phyloP scores from a whole-genome alignment of 1,140 invertebrate species.

The Choristoneura fumiferana region DNA sequence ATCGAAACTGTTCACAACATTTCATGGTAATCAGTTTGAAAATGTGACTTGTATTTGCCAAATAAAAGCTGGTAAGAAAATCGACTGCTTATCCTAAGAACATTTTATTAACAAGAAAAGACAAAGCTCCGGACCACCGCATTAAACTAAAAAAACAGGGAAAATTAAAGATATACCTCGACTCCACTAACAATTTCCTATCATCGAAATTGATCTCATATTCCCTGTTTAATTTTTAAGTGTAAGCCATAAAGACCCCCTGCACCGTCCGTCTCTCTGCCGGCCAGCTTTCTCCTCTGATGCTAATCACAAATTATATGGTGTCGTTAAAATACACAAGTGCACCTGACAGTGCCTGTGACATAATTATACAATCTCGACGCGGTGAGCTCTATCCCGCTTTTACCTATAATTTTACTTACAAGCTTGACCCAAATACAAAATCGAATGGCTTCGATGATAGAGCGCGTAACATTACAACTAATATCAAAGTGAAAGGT shows the following conservation, averaged over 20 bases:
- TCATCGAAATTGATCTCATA: constrained; percentile 2
- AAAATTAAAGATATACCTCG: not conserved
- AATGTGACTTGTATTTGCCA: too few relatives aligned
- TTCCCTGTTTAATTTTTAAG: constrained; percentile 1
- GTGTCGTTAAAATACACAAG: constrained; percentile 14
- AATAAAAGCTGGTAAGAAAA: too few relatives aligned
- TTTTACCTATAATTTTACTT: constrained; percentile 1
- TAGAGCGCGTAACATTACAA: not conserved
- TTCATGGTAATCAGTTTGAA: too few relatives aligned
- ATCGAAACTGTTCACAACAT: too few relatives aligned
- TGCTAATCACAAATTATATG: constrained; percentile 17
- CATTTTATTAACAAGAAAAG: too few relatives aligned
- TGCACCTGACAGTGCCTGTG: not conserved
- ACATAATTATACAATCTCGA: constrained; percentile 1
- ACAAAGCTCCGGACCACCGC: too few relatives aligned
- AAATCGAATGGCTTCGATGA: not conserved
- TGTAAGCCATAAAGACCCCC: not conserved
- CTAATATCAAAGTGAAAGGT: constrained; percentile 1
- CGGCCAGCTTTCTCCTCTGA: not conserved
- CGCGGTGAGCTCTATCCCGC: not conserved
- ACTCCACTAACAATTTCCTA: not conserved
- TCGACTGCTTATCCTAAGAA: too few relatives aligned
- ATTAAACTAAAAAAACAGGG: not conserved
- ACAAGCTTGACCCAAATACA: not conserved
- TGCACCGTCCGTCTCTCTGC: not conserved